phyloP scores from a whole-genome alignment of 2,888 invertebrate genomes.

The Acanthacorydalis orientalis region DNA sequence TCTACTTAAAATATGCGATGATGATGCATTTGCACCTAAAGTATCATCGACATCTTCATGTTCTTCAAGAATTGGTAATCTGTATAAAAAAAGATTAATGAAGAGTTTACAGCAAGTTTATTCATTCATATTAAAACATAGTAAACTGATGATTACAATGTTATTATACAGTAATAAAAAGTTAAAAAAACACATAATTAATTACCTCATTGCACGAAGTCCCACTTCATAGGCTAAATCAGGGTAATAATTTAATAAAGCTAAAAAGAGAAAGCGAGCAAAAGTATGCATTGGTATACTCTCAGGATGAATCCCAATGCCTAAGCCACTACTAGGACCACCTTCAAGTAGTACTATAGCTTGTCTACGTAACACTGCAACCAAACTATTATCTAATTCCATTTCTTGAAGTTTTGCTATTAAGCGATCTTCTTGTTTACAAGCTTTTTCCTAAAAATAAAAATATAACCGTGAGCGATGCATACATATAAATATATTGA shows the following conservation, averaged over 20 bases:
- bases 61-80: conserved; percentile 59
- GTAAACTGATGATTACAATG: too few species aligned
- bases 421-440: conserved; percentile 60
- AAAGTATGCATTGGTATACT: conserved; percentile 75
- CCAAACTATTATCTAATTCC: conserved; percentile 53
- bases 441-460: conserved; percentile 37
- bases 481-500: not conserved
- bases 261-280: conserved; percentile 61
- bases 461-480: conserved; percentile 4
- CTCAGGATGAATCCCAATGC: conserved; percentile 59
- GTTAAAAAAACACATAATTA: not conserved
- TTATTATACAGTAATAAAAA: too few species aligned
- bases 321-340: conserved; percentile 60
- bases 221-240: conserved; percentile 69
- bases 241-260: conserved; percentile 54
- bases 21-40: conserved; percentile 29
- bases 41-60: conserved; percentile 46
- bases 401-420: conserved; percentile 60
- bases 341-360: conserved; percentile 55
- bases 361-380: conserved; percentile 49
- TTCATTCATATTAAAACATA: too few species aligned
- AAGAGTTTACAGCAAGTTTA: too few species aligned
- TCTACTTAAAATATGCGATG: conserved; percentile 36
- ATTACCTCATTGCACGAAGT: conserved; percentile 52
- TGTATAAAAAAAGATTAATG: too few species aligned